Base-by-base conservation (phyloP, 2,888 invertebrate genomes). In the Cephonodes hylas region DNA sequence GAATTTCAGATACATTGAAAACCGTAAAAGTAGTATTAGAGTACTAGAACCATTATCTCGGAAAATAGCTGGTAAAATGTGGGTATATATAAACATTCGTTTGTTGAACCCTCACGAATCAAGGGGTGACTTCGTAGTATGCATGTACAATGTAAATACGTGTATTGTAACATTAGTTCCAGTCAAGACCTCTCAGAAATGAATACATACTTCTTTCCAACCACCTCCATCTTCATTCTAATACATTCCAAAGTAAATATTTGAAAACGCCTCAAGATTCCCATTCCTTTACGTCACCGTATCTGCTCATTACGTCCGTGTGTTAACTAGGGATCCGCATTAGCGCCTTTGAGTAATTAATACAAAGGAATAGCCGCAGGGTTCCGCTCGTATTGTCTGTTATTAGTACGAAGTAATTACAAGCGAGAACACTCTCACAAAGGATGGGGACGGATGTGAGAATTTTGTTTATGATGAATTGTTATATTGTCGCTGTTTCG, bases 271-370 rank as follows among this genome's bases (percentile, higher is more conserved):
- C 34, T 48, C 20, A 48, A 59, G 46, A 34, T 22, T 60, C 31
- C 13, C 38, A 18, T 58, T 66, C 63, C 66, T 71, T 64, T 64
- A 53, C 56, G 63, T 62, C 64, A 66, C 56, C 60, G 63, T 60
- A 62, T 46, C 59, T 31, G 58, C 65, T 72, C 71, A 72, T 72
- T 72, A 71, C 44, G 34, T 53, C 53, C 13, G 20, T 45, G 46
- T 61, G 58, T 46, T 61, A 61, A 61, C 61, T 61, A 61, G 46
- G 46, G 58, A 59, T 65, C 66, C 60, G 63, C 68, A 68, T 71
- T 69, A 72, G 57, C 68, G 67, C 68, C 69, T 73, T 73, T 73
- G 69, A 68, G 69, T 70, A 70, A 73, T 77, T 76, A 75, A 73
- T 75, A 75, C 75, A 74, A 76, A 77, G 74, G 66, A 64, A 66